phyloP scores from a whole-genome alignment of 2,888 invertebrate genomes.

The Drosophila hamatofila region DNA sequence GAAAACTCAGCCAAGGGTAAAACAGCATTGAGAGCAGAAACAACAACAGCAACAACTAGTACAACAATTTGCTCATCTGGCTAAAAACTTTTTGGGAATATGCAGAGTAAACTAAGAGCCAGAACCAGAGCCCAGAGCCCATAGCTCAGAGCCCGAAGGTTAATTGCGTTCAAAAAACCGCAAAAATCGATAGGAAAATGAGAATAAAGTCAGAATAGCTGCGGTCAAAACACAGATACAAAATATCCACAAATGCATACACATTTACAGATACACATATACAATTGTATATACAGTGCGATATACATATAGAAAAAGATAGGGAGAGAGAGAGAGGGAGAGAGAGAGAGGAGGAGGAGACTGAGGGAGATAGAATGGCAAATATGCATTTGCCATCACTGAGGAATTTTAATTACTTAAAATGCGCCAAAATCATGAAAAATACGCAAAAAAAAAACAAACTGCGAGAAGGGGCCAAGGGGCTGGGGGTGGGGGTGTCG shows the following conservation, averaged over 20 bases:
- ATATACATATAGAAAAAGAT: neutral
- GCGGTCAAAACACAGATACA: conserved; percentile 50
- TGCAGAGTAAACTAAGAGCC: conserved; percentile 31
- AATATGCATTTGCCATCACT: conserved; percentile 42
- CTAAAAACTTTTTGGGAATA: conserved; percentile 45
- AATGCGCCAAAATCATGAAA: conserved; percentile 51
- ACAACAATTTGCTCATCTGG: conserved; percentile 40
- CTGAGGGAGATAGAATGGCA: neutral
- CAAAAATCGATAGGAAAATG: conserved; percentile 70
- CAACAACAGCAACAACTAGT: conserved; percentile 4
- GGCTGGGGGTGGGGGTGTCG: neutral
- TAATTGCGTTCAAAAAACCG: conserved; percentile 68
- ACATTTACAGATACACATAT: conserved; percentile 9
- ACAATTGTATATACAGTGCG: conserved; percentile 9
- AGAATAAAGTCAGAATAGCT: conserved; percentile 59
- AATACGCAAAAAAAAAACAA: conserved; percentile 39
- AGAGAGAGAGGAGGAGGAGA: no score
- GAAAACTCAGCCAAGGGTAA: conserved; percentile 38
- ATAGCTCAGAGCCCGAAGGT: conserved; percentile 34
- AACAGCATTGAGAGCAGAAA: conserved; percentile 7
- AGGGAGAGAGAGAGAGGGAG: neutral
- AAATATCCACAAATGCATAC: conserved; percentile 18
- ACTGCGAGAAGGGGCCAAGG: neutral
- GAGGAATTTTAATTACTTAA: conserved; percentile 75
- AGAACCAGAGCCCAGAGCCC: conserved; percentile 13